Evolutionary conservation across 1,140 invertebrate genomes (phyloP).

Genomic region (Tetramorium simillimum): DNA sequence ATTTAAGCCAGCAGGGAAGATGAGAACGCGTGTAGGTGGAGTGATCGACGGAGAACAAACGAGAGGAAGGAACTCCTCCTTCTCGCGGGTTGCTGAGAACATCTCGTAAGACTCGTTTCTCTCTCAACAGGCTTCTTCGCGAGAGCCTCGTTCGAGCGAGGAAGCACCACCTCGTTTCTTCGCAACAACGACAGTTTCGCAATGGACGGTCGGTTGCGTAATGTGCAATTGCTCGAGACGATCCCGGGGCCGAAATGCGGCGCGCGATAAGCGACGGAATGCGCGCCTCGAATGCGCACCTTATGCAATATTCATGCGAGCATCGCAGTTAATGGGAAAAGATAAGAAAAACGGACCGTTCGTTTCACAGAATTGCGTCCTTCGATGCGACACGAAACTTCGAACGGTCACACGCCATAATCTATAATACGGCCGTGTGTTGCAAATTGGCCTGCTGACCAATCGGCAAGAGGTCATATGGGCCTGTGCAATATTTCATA

Average conservation of each 20-base stretch:
- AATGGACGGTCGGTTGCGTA: conserved; percentile 19
- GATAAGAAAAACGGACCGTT: conserved; percentile 17
- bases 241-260: conserved; percentile 4
- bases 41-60: conserved; percentile 50
- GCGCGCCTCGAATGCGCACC: conserved; percentile 11
- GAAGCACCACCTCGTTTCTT: conserved; percentile 11
- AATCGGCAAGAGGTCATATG: neutral
- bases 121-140: neutral
- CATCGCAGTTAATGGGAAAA: conserved; percentile 11
- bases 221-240: conserved; percentile 29
- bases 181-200: conserved; percentile 44
- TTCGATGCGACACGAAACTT: conserved; percentile 30
- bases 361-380: neutral
- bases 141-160: neutral
- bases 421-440: conserved; percentile 7
- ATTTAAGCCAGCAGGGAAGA: conserved; percentile 29
- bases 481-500: neutral
- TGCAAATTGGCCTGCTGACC: neutral
- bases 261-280: conserved; percentile 28
- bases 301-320: conserved; percentile 53
- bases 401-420: neutral
- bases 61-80: conserved; percentile 38
- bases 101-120: conserved; percentile 36
- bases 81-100: neutral
- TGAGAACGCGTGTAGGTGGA: conserved; percentile 47